phyloP scores from a whole-genome alignment of 2,113 vertebrate genomes.

The Barnardius zonarius region DNA sequence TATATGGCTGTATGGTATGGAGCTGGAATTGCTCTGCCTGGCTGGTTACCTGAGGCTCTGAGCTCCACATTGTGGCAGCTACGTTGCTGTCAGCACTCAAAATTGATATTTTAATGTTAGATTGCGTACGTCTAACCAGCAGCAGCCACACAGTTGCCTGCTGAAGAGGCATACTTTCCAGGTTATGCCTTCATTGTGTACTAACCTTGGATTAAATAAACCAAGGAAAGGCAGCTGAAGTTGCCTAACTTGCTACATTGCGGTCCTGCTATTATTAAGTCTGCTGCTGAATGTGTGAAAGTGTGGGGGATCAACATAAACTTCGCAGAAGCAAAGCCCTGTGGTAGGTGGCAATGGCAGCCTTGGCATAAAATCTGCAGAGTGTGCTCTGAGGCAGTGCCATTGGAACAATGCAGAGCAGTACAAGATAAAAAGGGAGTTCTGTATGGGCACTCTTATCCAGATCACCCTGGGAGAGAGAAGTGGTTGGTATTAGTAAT shows the following conservation, averaged over 20 bases:
- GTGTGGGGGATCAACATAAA: constrained; percentile 13
- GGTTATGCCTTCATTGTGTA: background rate
- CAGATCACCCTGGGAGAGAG: background rate
- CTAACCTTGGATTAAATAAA: constrained; percentile 12
- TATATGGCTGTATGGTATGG: background rate
- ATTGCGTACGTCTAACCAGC: background rate
- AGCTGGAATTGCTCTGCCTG: background rate
- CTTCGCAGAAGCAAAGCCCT: background rate
- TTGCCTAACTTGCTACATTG: background rate
- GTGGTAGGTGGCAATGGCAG: constrained; percentile 17
- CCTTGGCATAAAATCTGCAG: background rate
- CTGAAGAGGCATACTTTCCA: background rate
- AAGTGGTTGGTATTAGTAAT: background rate
- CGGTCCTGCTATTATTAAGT: constrained; percentile 53
- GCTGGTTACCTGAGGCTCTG: background rate
- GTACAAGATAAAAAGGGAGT: background rate
- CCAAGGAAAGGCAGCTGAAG: background rate
- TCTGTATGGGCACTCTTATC: background rate
- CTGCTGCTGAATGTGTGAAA: constrained; percentile 32
- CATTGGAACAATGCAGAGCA: background rate
- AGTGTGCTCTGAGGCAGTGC: background rate
- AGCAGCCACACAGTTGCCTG: background rate
- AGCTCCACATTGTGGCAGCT: background rate
- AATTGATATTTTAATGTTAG: background rate
- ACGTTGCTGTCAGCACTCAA: background rate